Evolutionary conservation across 2,888 invertebrate genomes (phyloP), one percentile per base, ranked within the genome.

Genomic region (Drosophila neutralis): DNA sequence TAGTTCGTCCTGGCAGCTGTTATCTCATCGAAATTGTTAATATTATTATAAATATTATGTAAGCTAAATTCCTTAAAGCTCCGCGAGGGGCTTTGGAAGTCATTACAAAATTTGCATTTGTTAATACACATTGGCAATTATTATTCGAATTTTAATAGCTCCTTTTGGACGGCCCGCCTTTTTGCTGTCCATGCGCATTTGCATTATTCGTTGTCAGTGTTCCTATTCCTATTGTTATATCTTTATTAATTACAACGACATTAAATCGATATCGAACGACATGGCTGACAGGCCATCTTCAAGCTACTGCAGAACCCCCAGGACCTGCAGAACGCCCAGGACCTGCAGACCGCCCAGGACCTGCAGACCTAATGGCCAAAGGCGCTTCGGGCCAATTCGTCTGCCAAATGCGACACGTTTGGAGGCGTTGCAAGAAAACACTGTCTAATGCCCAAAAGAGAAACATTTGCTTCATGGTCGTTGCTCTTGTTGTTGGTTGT

Each of bases 51-150:
- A 66, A n/a, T 10, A 84, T 85, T 78, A 69, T 80, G 84, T 75
- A 73, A 86, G 78, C 82, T 73, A 67, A 86, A 80, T 76, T 76
- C 60, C 73, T 65, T 27, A 60, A 53, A 78, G 78, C 67, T 63
- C 53, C 54, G 15, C 65, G 10, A 51, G 49, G 67, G 77, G 77
- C 79, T 79, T 79, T 72, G 58, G 35, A 49, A 48, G 64, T 76
- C 68, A 69, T 83, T 75, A 82, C 49, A 48, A 69, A 84, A 88
- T 89, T 89, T 89, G 80, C 85, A 87, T 89, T 87, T 85, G 57
- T 84, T 87, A 82, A 87, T 87, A 76, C 67, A 66, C 73, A 78
- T 78, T 78, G 71, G 69, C 82, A 70, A 73, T 81, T 73, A 73
- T 84, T 81, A 80, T 87, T 81, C 75, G 84, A 68, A 66, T 57